Evolutionary conservation across 2,797 vertebrate species (phyloP).

Genomic region (Echiichthys vipera): DNA sequence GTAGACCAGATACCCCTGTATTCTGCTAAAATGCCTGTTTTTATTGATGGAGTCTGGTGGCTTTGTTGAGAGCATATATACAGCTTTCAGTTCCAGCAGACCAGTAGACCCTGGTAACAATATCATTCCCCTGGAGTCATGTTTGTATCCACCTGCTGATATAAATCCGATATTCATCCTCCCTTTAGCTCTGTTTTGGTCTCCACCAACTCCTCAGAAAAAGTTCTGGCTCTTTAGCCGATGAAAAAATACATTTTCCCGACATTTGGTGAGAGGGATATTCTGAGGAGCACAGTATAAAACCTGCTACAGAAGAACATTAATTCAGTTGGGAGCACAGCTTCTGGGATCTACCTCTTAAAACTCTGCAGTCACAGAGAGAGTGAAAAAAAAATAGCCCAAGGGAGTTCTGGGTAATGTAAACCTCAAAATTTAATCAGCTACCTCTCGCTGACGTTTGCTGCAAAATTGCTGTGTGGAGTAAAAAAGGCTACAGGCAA

Average conservation of each 20-base stretch:
- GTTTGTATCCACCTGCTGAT: neutral
- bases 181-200: slow-evolving; percentile 2
- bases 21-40: too few relatives aligned
- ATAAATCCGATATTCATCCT: neutral
- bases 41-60: too few relatives aligned
- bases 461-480: slow-evolving; percentile 5
- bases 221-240: neutral
- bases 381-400: neutral
- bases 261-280: neutral
- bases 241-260: neutral
- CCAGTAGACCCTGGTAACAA: neutral
- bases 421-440: slow-evolving; percentile 31
- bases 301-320: neutral
- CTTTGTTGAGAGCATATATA: too few relatives aligned
- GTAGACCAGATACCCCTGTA: too few relatives aligned
- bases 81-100: neutral
- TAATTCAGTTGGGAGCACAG: neutral
- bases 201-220: neutral
- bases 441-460: neutral
- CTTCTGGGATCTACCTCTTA: slow-evolving; percentile 5
- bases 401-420: slow-evolving; percentile 19
- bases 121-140: neutral
- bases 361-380: slow-evolving; percentile 9
- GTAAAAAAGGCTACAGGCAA: neutral
- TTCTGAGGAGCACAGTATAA: neutral